Base-by-base conservation (phyloP, 2,797 vertebrate species). In the Poeciliopsis infans region DNA sequence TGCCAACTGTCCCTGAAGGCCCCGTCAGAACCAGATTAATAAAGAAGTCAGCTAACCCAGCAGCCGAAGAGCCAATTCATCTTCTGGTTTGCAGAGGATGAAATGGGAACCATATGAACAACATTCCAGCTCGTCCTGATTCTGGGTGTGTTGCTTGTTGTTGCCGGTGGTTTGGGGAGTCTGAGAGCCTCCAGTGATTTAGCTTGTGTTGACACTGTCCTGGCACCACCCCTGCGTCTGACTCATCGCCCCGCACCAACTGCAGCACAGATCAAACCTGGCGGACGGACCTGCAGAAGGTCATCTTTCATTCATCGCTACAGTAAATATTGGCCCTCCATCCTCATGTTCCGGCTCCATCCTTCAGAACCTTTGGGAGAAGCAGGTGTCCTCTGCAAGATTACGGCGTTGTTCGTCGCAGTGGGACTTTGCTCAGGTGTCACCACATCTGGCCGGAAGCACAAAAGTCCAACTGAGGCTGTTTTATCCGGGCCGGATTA, bases 31-130 rank as follows among this genome's bases (percentile, higher is more conserved):
- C 68, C 68, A 45, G 25, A 70, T 70, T 70, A 45, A 70, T 70
- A 55, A 83, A 80, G 57, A 86, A 78, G 74, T 72, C 74, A 79
- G 77, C 53, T 53, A 74, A 71, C 49, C 76, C 73, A 75, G 53
- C 76, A 75, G 36, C 10, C 61, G 45, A 68, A 77, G 68, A 80
- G 71, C 45, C 33, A 76, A 75, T 78, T 73, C 72, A 45, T 86
- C 76, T 80, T 79, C 53, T 83, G 68, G 49, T 79, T 78, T 15
- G 77, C 51, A 51, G 75, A 79, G 46, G 77, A 76, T 88, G 77
- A 95, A 94, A 95, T 94, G 85, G 94, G 87, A 90, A 94, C 91
- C 94, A 95, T 92, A 94, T 95, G 94, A 95, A 91, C 88, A 91
- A 88, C 92, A 94, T 94, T 95, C 91, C 91, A 81, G 84, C 80